These are phyloP conservation scores for Tolmerus cingulatus DNA, from an alignment of 2,888 invertebrate species.

Conservation along the genomic window DNA sequence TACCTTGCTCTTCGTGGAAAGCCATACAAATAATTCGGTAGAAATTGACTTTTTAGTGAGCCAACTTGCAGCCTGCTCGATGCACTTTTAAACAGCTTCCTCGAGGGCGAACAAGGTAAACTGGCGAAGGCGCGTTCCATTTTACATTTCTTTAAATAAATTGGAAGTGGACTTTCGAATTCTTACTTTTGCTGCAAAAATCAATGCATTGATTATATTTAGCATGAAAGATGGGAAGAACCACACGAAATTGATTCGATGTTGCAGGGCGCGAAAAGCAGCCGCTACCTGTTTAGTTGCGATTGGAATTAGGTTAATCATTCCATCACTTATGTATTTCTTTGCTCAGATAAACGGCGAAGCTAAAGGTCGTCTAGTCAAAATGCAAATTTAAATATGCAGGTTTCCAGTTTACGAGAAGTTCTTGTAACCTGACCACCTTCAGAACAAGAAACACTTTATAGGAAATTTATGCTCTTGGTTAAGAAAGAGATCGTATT, in stretches of 20 bases:
- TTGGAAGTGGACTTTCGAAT: background rate
- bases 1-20: background rate
- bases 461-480: slow-evolving; percentile 9
- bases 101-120: background rate
- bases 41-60: slow-evolving; percentile 1
- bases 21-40: slow-evolving; percentile 11
- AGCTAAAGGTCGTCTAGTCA: background rate
- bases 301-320: background rate
- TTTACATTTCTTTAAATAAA: slow-evolving; percentile 17
- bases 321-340: background rate
- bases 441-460: background rate
- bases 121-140: background rate
- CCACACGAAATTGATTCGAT: background rate
- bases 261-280: background rate
- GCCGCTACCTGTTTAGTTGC: background rate
- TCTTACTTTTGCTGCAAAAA: background rate
- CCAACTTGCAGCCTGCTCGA: background rate
- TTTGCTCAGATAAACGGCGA: background rate
- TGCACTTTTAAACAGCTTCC: background rate
- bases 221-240: background rate
- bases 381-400: background rate
- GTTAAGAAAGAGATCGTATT: background rate
- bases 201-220: background rate
- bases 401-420: slow-evolving; percentile 6
- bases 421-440: slow-evolving; percentile 15